Evolutionary conservation across 2,113 vertebrate genomes (phyloP), one percentile per base, ranked within the genome.

Genomic region (Thermophis baileyi): DNA sequence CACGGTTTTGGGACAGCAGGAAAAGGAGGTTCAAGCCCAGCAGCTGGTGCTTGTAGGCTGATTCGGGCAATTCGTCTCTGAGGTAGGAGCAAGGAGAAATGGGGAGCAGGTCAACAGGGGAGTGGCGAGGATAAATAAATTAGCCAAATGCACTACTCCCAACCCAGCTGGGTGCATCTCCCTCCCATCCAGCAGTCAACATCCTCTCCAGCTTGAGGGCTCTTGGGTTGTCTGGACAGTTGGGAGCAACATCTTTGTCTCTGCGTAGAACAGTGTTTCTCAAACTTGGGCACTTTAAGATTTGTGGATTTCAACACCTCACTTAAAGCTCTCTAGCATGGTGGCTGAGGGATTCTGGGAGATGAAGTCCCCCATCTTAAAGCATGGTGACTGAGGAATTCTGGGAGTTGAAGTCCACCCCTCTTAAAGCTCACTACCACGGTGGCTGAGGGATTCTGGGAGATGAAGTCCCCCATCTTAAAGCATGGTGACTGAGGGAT

Each of bases 1-100:
- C 98, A 5, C 99, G 98, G 95, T 99, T 99, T 97, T 99, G 99
- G 69, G 99, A 99, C 40, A 99, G 98, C 95, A 99, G 98, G 97
- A 99, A 99, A 81, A 99, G 99, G 88, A 99, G 97, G 94, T 99
- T 99, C 92, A 99, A 97, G 47, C 99, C 99, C 93, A 99, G 97
- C 55, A 99, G 97, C 96, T 99, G 99, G 95, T 99, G 99, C 97
- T 98, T 98, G 94, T 98, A 99, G 89, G 98, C 98, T 0, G 99
- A 99, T 55, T 99, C 99, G 0, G 99, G 98, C 55, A 99, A 97
- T 92, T 99, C 98, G 0, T 99, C 98, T 96, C 99, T 25, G 69
- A 47, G 93, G 87, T 63, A 30, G 12, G 74, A 30, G 22, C 4
- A 51, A 60, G 85, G 30, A 44, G 22, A 44, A 18, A 57, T 14